A percentile compares a stretch with the other conserved stretches of the same genome.
These are phyloP conservation scores for Apogon talboti DNA, from an alignment of 2,797 vertebrate species.

Conservation along the genomic window DNA sequence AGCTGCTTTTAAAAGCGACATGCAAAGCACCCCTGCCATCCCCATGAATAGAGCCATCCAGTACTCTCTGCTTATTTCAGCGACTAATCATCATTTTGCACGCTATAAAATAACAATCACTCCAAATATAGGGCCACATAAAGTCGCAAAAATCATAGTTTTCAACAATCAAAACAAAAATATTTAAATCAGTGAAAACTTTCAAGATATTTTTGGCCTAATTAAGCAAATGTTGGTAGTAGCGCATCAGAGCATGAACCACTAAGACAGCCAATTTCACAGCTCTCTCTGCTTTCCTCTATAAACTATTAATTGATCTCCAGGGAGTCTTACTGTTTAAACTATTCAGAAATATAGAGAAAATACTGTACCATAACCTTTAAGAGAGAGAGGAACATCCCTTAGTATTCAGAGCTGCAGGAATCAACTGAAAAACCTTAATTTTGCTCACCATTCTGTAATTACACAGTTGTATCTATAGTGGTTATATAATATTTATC, in stretches of 20 bases:
- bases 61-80: not conserved
- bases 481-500: constrained; percentile 38
- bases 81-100: constrained; percentile 33
- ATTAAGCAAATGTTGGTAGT: constrained; percentile 68
- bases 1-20: constrained; percentile 18
- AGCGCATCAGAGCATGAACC: constrained; percentile 72
- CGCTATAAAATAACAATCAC: constrained; percentile 18
- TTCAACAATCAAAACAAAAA: constrained; percentile 50
- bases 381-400: constrained; percentile 46
- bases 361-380: constrained; percentile 64
- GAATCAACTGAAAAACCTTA: constrained; percentile 42
- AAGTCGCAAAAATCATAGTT: constrained; percentile 31
- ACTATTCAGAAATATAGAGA: constrained; percentile 74
- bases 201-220: constrained; percentile 76
- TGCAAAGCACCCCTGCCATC: not conserved
- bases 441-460: constrained; percentile 32
- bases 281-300: constrained; percentile 68
- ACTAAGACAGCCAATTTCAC: constrained; percentile 78
- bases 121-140: constrained; percentile 35
- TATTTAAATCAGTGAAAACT: constrained; percentile 48
- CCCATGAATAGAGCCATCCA: not conserved
- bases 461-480: constrained; percentile 10
- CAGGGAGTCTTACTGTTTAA: constrained; percentile 74
- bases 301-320: constrained; percentile 86
- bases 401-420: constrained; percentile 31